phyloP scores from a whole-genome alignment of 2,113 vertebrate genomes.

The Brienomyrus longianalis region DNA sequence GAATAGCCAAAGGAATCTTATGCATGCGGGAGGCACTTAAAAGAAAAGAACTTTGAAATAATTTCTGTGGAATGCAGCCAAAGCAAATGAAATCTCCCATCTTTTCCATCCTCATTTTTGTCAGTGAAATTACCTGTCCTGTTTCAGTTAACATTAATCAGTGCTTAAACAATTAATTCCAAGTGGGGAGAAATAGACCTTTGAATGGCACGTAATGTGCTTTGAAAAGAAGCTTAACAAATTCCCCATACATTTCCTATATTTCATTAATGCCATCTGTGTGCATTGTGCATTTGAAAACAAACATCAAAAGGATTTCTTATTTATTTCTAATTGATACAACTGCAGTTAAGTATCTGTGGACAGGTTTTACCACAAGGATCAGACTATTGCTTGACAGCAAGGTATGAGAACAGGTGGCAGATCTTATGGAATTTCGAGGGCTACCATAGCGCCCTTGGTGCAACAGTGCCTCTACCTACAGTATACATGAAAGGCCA shows the following conservation, averaged over 20 bases:
- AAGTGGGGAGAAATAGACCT: not conserved
- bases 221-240: not conserved
- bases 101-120: not conserved
- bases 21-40: slow-evolving; percentile 13
- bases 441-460: not conserved
- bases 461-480: not conserved
- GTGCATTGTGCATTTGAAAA: slow-evolving; percentile 19
- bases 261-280: slow-evolving; percentile 33
- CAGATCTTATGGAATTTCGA: not conserved
- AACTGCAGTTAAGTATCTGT: not conserved
- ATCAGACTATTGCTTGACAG: not conserved
- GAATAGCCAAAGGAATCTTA: slow-evolving; percentile 27
- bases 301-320: not conserved
- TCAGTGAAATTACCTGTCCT: slow-evolving; percentile 31
- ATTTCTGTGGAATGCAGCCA: not conserved
- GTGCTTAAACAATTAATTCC: not conserved
- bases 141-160: slow-evolving; percentile 32
- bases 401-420: not conserved
- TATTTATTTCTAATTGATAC: not conserved
- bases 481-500: not conserved
- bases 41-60: slow-evolving; percentile 16
- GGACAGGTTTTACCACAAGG: not conserved
- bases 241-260: not conserved
- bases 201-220: not conserved
- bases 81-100: slow-evolving; percentile 4